Evolutionary conservation across 2,113 vertebrate genomes (phyloP).

Genomic region (Donacobius atricapilla): DNA sequence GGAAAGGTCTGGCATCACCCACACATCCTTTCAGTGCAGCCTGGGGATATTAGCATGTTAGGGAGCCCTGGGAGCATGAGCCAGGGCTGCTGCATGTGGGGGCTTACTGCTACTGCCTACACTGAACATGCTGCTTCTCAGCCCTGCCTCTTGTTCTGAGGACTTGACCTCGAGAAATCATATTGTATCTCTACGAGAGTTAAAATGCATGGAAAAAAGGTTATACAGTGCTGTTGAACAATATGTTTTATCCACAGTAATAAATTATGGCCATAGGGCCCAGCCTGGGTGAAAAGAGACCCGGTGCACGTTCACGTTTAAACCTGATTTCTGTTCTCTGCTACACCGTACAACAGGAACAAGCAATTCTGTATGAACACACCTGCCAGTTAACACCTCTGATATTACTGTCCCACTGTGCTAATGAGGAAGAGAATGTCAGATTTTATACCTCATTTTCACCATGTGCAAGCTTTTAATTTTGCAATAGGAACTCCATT

Average conservation of each 20-base stretch:
- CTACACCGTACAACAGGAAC: not conserved
- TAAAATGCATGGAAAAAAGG: not conserved
- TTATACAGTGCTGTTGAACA: not conserved
- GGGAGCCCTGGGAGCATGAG: not conserved
- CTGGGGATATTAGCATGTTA: not conserved
- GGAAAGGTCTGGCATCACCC: not conserved
- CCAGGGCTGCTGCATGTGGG: not conserved
- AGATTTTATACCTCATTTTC: conserved; percentile 51
- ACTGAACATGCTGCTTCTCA: not conserved
- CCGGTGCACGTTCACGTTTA: not conserved
- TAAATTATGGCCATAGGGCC: not conserved
- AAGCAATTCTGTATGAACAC: not conserved
- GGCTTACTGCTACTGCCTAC: not conserved
- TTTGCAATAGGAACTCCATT: not conserved
- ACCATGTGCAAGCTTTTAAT: conserved; percentile 36
- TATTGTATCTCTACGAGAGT: not conserved
- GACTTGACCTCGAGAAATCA: not conserved
- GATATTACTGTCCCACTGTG: conserved; percentile 55
- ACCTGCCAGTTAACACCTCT: conserved; percentile 58
- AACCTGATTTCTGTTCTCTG: conserved; percentile 4
- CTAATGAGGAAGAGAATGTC: conserved; percentile 24
- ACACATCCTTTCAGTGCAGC: not conserved
- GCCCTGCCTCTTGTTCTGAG: not conserved
- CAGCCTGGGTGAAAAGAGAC: not conserved
- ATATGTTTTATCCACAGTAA: not conserved